These are phyloP conservation scores for Bos indicus DNA, from an alignment of 2,113 vertebrate species.

Conservation along the genomic window DNA sequence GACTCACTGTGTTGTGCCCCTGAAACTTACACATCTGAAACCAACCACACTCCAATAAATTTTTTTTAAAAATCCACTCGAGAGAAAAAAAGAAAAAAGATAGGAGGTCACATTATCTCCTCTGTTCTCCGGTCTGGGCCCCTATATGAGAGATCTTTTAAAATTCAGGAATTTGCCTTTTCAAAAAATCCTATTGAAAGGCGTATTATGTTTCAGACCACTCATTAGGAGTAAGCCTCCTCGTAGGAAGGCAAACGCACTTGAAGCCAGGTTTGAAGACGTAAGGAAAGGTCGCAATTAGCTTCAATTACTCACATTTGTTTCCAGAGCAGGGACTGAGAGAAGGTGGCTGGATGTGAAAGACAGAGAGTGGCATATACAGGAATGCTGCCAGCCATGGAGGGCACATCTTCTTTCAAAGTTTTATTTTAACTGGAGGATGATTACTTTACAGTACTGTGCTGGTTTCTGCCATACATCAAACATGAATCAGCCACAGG, in stretches of 20 bases:
- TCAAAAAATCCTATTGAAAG: not conserved
- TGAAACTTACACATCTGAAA: not conserved
- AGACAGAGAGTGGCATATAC: accelerated
- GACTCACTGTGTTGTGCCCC: not conserved
- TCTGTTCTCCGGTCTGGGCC: not conserved
- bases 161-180: not conserved
- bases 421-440: not conserved
- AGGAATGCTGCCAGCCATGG: accelerated
- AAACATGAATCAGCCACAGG: not conserved
- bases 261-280: not conserved
- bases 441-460: accelerated
- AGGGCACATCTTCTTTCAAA: not conserved
- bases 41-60: not conserved
- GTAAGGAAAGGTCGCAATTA: not conserved
- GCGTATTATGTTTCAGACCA: not conserved
- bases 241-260: not conserved
- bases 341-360: not conserved
- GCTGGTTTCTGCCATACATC: not conserved
- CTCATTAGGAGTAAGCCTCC: not conserved
- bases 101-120: not conserved
- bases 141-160: not conserved
- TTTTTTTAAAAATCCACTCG: not conserved
- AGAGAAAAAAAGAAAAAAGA: not conserved
- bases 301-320: not conserved
- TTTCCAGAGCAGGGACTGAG: not conserved